Base-by-base conservation (phyloP, 2,113 vertebrate species). In the Protobothrops mucrosquamatus region DNA sequence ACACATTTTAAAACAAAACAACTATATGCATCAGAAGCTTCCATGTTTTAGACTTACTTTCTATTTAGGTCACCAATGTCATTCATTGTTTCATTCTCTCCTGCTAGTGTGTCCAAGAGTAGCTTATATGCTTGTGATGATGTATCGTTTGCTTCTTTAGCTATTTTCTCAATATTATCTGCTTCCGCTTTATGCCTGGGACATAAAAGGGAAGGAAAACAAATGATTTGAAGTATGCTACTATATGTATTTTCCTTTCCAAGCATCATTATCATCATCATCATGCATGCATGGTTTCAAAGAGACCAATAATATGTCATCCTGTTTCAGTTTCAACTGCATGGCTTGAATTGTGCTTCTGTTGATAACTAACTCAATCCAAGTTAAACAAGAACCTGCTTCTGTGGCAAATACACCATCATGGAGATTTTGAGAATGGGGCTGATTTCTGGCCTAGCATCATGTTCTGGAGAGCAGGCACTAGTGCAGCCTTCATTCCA, bases 171-270 rank as follows among this genome's bases (percentile, higher is more conserved):
- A 7, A 99, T 99, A 94, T 99, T 98, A 94, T 99, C 98, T 0
- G 99, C 99, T 94, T 99, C 99, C 95, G 98, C 98, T 94, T 98
- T 99, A 96, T 99, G 99, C 88, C 99, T 99, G 93, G 22, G 9
- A 22, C 1, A 91, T 74, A 64, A 56, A 18, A 87, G 22, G 24
- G 87, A 93, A 74, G 74, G 92, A 94, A 96, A 95, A 92, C 51
- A 93, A 0, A 0, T 20, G 56, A n/a, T 89, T 59, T 92, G 85
- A 95, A 94, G 90, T 34, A 61, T 5, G 24, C 20, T 14, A 39
- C 24, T 43, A 23, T 64, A 29, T 86, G 18, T 29, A 22, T 46
- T 74, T 90, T 91, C 39, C 59, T 88, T n/a, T 88, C 43, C 15
- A 85, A 85, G 1, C 57, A 57, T 15, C 91, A 20, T 0, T 11